A percentile compares a stretch with the other conserved stretches of the same genome.
phyloP scores from a whole-genome alignment of 2,888 invertebrate species.

The Pegoplata infirma region DNA sequence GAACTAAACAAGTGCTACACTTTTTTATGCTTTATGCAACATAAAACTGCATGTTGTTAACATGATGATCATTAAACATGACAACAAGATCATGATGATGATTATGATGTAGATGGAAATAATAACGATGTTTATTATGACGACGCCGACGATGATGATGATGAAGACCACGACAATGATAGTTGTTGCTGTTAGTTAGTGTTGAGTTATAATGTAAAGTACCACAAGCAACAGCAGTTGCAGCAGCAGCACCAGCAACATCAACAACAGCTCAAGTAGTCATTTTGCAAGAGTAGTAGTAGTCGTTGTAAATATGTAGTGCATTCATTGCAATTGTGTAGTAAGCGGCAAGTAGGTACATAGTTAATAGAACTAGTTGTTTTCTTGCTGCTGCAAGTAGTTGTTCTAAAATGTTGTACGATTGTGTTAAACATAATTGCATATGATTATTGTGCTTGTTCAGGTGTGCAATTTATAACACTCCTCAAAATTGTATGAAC shows the following conservation, averaged over 20 bases:
- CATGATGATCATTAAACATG: conserved; percentile 56
- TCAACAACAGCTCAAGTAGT: conserved; percentile 1
- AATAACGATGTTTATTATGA: not conserved
- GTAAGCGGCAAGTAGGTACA: conserved; percentile 24
- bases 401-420: conserved; percentile 62
- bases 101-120: not conserved
- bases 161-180: conserved; percentile 8
- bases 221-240: conserved; percentile 21
- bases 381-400: conserved; percentile 39
- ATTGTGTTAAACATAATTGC: conserved; percentile 78
- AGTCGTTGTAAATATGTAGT: conserved; percentile 1
- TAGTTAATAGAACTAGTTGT: not conserved
- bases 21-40: conserved; percentile 32
- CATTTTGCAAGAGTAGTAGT: conserved; percentile 16
- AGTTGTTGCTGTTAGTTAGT: conserved; percentile 11
- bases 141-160: not conserved
- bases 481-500: conserved; percentile 51
- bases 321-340: no score
- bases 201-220: not conserved
- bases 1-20: conserved; percentile 52
- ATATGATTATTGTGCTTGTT: conserved; percentile 78
- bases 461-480: conserved; percentile 77
- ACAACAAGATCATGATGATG: conserved; percentile 49
- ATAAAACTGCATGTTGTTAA: conserved; percentile 8
- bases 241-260: conserved; percentile 12